These are phyloP conservation scores for Oenanthe melanoleuca DNA, from an alignment of 2,113 vertebrate species.

Conservation along the genomic window DNA sequence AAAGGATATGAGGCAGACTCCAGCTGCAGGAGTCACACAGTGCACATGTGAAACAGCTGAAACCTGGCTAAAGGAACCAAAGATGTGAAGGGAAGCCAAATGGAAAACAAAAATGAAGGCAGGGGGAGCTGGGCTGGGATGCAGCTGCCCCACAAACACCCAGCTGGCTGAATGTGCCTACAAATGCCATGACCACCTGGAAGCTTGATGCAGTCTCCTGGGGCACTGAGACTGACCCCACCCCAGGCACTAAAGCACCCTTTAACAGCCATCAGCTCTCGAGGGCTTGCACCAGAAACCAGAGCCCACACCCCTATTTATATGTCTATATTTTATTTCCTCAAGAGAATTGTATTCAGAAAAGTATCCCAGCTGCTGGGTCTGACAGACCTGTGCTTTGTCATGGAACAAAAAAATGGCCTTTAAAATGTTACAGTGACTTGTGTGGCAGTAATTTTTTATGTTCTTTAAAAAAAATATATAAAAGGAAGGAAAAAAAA, in stretches of 20 bases:
- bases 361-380: background rate
- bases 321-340: background rate
- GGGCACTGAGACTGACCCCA: background rate
- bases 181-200: background rate
- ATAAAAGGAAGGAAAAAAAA: no score
- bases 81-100: background rate
- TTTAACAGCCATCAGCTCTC: background rate
- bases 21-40: background rate
- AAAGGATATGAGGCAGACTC: background rate
- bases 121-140: background rate
- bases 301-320: background rate
- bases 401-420: background rate
- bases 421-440: background rate
- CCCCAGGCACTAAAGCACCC: background rate
- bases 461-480: background rate
- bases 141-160: background rate
- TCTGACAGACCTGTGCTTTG: accelerated
- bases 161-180: accelerated
- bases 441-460: background rate
- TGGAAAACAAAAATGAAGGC: background rate
- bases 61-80: background rate
- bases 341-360: background rate
- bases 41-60: accelerated
- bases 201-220: accelerated
- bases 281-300: background rate